These are phyloP conservation scores for Acinonyx jubatus DNA, from an alignment of 2,113 vertebrate species.

Conservation along the genomic window DNA sequence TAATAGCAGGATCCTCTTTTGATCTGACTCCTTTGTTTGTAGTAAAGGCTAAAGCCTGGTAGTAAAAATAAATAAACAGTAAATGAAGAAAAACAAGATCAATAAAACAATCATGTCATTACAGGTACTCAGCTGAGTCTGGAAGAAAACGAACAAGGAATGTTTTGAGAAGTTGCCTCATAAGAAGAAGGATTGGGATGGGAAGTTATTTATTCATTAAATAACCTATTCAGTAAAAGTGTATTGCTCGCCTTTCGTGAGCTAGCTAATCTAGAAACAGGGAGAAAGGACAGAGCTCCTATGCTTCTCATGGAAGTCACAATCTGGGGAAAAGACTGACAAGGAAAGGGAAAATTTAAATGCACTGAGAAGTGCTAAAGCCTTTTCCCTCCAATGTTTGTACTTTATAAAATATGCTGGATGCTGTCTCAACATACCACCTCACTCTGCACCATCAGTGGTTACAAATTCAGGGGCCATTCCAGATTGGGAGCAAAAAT, in stretches of 20 bases:
- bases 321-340: neutral
- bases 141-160: neutral
- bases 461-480: neutral
- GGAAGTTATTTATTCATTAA: neutral
- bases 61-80: neutral
- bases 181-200: neutral
- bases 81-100: conserved; percentile 23
- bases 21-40: neutral
- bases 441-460: neutral
- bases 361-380: neutral
- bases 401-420: neutral
- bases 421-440: neutral
- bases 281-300: neutral
- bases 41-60: neutral
- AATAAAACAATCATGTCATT: neutral
- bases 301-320: neutral
- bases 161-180: neutral
- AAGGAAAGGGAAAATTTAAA: neutral
- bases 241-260: neutral
- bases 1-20: neutral
- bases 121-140: neutral
- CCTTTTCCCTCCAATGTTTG: neutral
- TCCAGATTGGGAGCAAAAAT: neutral
- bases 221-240: neutral
- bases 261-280: neutral